Evolutionary conservation across 2,888 invertebrate species (phyloP), one percentile per base, ranked within the genome.

Genomic region (Scaptomyza cyrtandrae): DNA sequence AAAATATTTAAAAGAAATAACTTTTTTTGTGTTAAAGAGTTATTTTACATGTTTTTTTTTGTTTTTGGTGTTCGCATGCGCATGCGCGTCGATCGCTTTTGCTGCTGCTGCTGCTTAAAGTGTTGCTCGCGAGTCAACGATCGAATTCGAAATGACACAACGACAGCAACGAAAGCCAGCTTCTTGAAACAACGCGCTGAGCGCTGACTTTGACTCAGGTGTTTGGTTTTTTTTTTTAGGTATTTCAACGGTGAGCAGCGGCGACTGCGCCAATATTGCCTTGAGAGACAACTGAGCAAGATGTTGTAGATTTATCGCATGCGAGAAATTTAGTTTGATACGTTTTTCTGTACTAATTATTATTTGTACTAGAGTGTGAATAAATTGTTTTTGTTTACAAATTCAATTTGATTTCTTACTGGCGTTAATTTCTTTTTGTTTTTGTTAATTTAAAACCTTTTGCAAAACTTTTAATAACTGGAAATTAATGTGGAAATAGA

Each of bases 91-190:
- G 75, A 70, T 77, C 75, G 65, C 49, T 39, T 61, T 46, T 74
- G 35, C 53, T 53, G 19, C 68, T 45, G 53, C 52, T 69, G 67
- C 37, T 41, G 44, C 41, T 52, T 19, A n/a, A 43, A 53, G 41
- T 24, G 60, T 56, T 88, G 83, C 62, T 79, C 71, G 70, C 88
- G 67, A 86, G 83, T 78, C 90, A 88, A 88, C 90, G 90, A 87
- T 83, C 90, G 89, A 80, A 85, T 86, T 86, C 82, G 90, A 85
- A 89, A 81, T 90, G 90, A 86, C 67, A 75, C 88, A 74, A 64
- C 71, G 49, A 68, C 80, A 76, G 72, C 53, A n/a, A 46, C 53
- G 53, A 39, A 39, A 35, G 50, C 14, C 66, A 55, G 56, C 35
- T 52, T 50, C 71, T 55, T 57, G 59, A 31, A 53, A 54, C 10